Evolutionary conservation across 2,888 invertebrate species (phyloP), one percentile per base, ranked within the genome.

Genomic region (Ochropacha duplaris): DNA sequence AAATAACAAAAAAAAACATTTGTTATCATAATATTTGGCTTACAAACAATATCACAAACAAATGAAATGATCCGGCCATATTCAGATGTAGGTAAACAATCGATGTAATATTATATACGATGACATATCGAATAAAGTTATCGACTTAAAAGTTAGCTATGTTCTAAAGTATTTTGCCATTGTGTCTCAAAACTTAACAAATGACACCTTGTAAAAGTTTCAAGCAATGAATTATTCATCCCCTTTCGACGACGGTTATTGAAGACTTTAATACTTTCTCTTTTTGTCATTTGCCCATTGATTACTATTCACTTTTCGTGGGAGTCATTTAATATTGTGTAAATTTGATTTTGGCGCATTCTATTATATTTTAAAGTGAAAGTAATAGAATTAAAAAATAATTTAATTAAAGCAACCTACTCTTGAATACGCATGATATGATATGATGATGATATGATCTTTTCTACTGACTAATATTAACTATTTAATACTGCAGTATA

Each of bases 51-150:
- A 11, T 51, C 4, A 9, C 16, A n/a, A 28, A 28, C n/a, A 26
- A 14, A 51, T 28, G 9, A 28, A 51, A 44, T 5, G 44, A 19
- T n/a, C n/a, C n/a, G n/a, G n/a, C n/a, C n/a, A n/a, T n/a, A n/a
- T 9, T 44, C 19, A 14, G 44, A 11, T 31, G 52, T 52, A 11
- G 19, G 52, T 52, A 34, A 52, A 51, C 44, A 74, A 68, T 50
- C 57, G 57, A 62, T 61, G 66, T 66, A 66, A 66, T 69, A 67
- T 73, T 72, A 69, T 72, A 79, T 77, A 71, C 71, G 64, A 75
- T 78, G 77, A 82, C 70, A 76, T 79, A 82, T 81, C 64, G 77
- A 71, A 72, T 44, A 76, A 82, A 82, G 71, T 83, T 82, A 51
- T 60, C 61, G 54, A 66, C 61, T 69, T 19, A 67, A 66, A 69